Base-by-base conservation (phyloP, 2,113 vertebrate species). In the Cyphomyrus discorhynchus region DNA sequence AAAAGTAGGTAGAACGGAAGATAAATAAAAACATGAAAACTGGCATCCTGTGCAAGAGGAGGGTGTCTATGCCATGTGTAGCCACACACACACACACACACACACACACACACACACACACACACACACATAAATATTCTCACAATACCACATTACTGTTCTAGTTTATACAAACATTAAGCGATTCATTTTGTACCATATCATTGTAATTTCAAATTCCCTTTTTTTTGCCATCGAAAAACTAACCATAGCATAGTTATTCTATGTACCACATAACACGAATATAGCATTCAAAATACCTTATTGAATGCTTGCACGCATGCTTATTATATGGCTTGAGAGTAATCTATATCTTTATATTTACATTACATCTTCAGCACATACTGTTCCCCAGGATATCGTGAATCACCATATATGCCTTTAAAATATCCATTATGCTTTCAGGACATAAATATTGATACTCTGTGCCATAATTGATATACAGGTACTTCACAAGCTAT, bases 401-500 rank as follows among this genome's bases (percentile, higher is more conserved):
- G 47, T 42, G 62, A 86, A 58, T 70, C 49, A 86, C 42, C 89
- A 87, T 13, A 83, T n/a, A 45, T 47, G 62, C 82, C 42, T 84
- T 90, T 90, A 66, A 90, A 88, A 85, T 47, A 45, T 53, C 50
- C 80, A 24, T 66, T 88, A 58, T 90, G 90, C 85, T 53, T 82
- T 80, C 19, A 84, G 84, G 50, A 35, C 53, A 87, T 86, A 84
- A 85, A 87, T 90, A 90, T 88, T 90, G 86, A 88, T 90, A 77
- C 66, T 86, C 58, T 88, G 45, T 84, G 74, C 85, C 27, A 88
- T 70, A 86, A 91, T 90, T 88, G 89, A 92, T 91, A 91, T 91
- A 92, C 91, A 90, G 62, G 70, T 13, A 53, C 91, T 91, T 92
- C 92, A 93, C 91, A 93, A 90, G 92, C 90, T 90, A 92, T 91